These are phyloP conservation scores for Rhabditophanes sp. DNA, from an alignment of 2,888 invertebrate species.

Conservation along the genomic window DNA sequence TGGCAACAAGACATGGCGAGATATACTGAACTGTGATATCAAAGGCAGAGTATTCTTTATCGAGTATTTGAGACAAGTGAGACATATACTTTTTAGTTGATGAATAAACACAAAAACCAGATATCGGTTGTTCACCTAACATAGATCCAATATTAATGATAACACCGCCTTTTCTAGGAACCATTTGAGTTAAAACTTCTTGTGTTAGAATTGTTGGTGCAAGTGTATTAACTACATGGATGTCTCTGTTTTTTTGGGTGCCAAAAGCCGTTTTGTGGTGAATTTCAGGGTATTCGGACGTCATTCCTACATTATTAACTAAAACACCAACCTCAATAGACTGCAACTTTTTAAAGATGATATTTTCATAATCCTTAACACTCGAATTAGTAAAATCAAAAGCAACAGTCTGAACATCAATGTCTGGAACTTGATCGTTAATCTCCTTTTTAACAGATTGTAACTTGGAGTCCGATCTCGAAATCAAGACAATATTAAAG, in stretches of 20 bases:
- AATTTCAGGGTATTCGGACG: conserved; percentile 63
- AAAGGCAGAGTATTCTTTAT: conserved; percentile 44
- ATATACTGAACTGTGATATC: conserved; percentile 45
- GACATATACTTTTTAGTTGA: conserved; percentile 39
- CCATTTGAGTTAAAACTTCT: conserved; percentile 69
- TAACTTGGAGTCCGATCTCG: conserved; percentile 27
- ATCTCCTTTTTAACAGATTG: conserved; percentile 29
- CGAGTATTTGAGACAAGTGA: conserved; percentile 41
- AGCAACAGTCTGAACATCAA: conserved; percentile 21
- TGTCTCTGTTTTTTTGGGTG: conserved; percentile 35
- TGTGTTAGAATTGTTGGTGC: conserved; percentile 69
- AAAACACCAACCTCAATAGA: conserved; percentile 20
- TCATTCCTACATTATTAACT: conserved; percentile 81
- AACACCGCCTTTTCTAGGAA: conserved; percentile 62
- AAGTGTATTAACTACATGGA: conserved; percentile 63
- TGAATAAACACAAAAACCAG: no score
- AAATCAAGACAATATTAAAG: conserved; percentile 30
- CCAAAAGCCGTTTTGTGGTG: conserved; percentile 33
- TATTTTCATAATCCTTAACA: conserved; percentile 15
- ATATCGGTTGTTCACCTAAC: no score
- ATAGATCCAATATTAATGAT: no score
- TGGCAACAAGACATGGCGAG: conserved; percentile 35
- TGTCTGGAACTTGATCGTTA: conserved; percentile 8
- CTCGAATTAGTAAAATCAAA: conserved; percentile 19
- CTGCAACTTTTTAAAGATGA: conserved; percentile 18